Conservation (phyloP, 2,113 vertebrate genomes). For the Gasterosteus nipponicus region DNA sequence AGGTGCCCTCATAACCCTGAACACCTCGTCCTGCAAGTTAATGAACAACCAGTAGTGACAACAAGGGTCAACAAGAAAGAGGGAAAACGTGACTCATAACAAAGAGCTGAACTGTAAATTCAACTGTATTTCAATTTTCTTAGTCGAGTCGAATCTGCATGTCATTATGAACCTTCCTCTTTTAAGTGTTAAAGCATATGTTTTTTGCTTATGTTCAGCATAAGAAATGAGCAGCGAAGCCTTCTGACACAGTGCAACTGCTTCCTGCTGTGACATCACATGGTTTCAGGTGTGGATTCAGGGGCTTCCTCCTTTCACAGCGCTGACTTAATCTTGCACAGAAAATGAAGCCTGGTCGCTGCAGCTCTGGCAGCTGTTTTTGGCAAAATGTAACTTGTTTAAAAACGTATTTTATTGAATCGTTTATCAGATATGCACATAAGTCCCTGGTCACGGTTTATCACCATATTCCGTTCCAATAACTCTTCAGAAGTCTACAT, state of each 20-base stretch:
- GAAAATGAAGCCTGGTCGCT: not conserved
- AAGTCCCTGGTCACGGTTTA: not conserved
- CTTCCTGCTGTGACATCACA: not conserved
- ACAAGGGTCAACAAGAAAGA: slow-evolving; percentile 3
- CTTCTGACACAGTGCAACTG: not conserved
- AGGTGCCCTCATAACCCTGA: slow-evolving; percentile 9
- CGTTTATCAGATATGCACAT: not conserved
- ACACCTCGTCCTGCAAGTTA: slow-evolving; percentile 37
- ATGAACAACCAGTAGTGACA: slow-evolving; percentile 48
- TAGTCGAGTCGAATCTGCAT: not conserved
- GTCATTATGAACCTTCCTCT: not conserved
- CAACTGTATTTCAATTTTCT: not conserved
- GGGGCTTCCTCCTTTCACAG: not conserved
- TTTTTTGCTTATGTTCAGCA: slow-evolving; percentile 4
- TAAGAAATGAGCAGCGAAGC: not conserved
- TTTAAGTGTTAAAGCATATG: not conserved
- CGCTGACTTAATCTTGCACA: not conserved
- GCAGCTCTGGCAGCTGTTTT: not conserved
- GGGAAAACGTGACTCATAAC: slow-evolving; percentile 4
- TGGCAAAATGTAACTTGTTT: not conserved
- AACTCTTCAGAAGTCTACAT: slow-evolving; percentile 45
- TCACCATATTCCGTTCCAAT: slow-evolving; percentile 10
- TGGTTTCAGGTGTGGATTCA: not conserved
- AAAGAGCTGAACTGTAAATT: not conserved
- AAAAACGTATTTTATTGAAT: not conserved